These are phyloP conservation scores for Beroe forskalii DNA, from an alignment of 37 sponge, comb jelly and placozoan genomes.

Conservation along the genomic window DNA sequence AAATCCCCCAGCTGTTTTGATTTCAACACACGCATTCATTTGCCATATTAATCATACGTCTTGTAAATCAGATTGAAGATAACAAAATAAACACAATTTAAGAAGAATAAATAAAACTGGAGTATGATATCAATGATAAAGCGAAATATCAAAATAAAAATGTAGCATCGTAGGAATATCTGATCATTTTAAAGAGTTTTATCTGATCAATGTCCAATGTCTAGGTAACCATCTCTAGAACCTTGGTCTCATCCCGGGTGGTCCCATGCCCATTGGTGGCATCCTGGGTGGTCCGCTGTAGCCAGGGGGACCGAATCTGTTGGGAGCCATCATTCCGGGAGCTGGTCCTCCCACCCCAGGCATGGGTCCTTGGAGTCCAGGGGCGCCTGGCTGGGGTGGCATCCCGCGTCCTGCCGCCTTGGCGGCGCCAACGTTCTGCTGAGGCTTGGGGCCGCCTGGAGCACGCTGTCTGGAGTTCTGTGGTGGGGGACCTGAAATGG, in stretches of 20 bases:
- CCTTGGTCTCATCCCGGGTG: conserved; percentile 78
- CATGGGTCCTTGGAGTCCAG: conserved; percentile 44
- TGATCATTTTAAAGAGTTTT: too few species aligned
- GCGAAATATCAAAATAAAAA: too few species aligned
- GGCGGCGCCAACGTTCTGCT: conserved; percentile 23
- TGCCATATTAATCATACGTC: too few species aligned
- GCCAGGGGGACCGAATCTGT: conserved; percentile 68
- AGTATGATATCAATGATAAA: too few species aligned
- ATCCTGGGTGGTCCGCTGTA: conserved; percentile 76
- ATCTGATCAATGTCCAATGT: too few species aligned
- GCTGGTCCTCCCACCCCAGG: conserved; percentile 29
- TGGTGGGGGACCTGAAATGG: conserved; percentile 29
- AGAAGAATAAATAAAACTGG: too few species aligned
- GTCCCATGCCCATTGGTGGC: conserved; percentile 76
- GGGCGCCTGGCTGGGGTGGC: conserved; percentile 64
- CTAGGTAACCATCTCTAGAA: too few species aligned
- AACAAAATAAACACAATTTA: too few species aligned
- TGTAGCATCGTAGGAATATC: too few species aligned
- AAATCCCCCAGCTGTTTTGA: too few species aligned
- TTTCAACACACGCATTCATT: too few species aligned
- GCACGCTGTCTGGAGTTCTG: conserved; percentile 56
- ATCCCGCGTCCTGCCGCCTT: conserved; percentile 55
- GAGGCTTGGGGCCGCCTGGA: not conserved
- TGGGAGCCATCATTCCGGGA: conserved; percentile 78
- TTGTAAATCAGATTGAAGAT: too few species aligned